phyloP scores from a whole-genome alignment of 2,888 invertebrate genomes.

The Biston betularia region DNA sequence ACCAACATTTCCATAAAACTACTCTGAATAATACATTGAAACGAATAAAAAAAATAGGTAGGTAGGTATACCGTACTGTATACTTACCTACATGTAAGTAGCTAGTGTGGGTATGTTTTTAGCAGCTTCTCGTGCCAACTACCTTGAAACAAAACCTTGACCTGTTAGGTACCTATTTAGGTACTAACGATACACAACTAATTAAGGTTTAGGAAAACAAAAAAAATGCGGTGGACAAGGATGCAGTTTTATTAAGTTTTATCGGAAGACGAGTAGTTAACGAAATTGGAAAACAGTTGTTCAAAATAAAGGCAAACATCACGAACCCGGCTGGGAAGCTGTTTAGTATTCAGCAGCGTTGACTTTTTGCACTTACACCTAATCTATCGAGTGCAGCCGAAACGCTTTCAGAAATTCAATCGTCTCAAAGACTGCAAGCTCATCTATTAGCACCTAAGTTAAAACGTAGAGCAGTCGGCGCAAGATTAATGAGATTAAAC shows the following conservation, averaged over 20 bases:
- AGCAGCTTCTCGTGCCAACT: slow-evolving; percentile 2
- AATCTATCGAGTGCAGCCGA: slow-evolving; percentile 30
- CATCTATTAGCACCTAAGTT: slow-evolving; percentile 25
- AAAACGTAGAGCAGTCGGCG: slow-evolving; percentile 2
- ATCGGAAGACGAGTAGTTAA: neutral
- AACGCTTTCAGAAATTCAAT: slow-evolving; percentile 32
- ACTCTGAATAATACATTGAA: neutral
- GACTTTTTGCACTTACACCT: slow-evolving; percentile 22
- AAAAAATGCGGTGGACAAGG: slow-evolving; percentile 14
- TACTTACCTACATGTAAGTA: too few relatives aligned
- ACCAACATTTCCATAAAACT: neutral
- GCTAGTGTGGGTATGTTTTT: neutral
- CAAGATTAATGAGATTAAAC: slow-evolving; percentile 32
- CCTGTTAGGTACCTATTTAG: slow-evolving; percentile 1
- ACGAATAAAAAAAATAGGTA: neutral
- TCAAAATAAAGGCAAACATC: slow-evolving; percentile 4
- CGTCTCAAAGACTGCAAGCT: slow-evolving; percentile 23
- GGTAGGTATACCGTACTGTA: too few relatives aligned
- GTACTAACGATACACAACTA: slow-evolving; percentile 24
- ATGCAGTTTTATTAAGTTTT: slow-evolving; percentile 9
- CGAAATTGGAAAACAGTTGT: slow-evolving; percentile 2
- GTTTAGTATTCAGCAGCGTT: slow-evolving; percentile 32
- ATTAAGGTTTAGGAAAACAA: slow-evolving; percentile 26
- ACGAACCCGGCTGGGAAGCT: slow-evolving; percentile 13
- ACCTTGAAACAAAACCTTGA: slow-evolving; percentile 27